Evolutionary conservation across 2,113 vertebrate species (phyloP).

Genomic region (Corvus moneduloides): DNA sequence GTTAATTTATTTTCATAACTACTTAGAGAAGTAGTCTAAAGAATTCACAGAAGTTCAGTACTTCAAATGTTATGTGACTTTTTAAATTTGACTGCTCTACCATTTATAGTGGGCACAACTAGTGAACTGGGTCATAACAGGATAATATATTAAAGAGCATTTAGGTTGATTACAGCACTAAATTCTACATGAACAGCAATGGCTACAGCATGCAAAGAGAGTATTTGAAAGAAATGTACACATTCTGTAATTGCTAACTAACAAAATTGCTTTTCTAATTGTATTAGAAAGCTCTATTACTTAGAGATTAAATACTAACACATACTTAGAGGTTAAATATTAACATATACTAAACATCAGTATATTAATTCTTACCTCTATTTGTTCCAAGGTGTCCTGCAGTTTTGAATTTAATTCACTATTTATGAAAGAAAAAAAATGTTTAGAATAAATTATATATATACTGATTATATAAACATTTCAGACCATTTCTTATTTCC

Average conservation of each 20-base stretch:
- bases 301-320: not conserved
- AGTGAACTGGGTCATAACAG: not conserved
- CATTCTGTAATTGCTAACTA: not conserved
- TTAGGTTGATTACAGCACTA: not conserved
- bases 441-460: not conserved
- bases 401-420: constrained; percentile 98
- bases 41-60: not conserved
- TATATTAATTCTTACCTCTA: constrained; percentile 83
- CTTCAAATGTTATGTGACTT: not conserved
- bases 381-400: constrained; percentile 97
- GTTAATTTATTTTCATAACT: not conserved
- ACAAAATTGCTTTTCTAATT: too few species aligned
- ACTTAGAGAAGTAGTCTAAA: not conserved
- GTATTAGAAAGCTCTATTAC: not conserved
- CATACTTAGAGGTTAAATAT: not conserved
- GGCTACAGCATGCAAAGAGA: not conserved
- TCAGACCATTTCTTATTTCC: not conserved
- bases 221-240: not conserved
- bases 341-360: not conserved
- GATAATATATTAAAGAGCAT: not conserved
- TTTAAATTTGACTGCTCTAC: not conserved
- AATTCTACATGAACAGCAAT: not conserved
- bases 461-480: not conserved
- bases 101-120: not conserved
- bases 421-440: not conserved